Evolutionary conservation across 1,140 invertebrate genomes (phyloP).

Genomic region (Dendroctonus valens): DNA sequence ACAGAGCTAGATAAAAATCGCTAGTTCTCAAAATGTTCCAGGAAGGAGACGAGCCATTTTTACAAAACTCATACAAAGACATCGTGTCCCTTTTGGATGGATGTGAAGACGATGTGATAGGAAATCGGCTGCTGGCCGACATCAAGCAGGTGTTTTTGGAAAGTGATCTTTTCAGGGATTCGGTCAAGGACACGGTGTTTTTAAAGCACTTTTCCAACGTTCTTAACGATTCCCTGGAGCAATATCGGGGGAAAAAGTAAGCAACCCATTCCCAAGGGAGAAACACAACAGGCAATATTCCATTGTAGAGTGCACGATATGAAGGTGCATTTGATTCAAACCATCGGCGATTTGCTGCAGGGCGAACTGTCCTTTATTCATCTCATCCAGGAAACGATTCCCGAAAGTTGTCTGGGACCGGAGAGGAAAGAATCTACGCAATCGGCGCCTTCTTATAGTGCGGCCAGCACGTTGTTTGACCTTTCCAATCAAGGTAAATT

Average conservation of each 20-base stretch:
- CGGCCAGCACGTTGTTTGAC: constrained; percentile 18
- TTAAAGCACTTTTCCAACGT: constrained; percentile 43
- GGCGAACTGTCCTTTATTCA: constrained; percentile 46
- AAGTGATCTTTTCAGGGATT: constrained; percentile 39
- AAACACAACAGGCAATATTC: background rate
- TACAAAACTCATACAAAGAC: constrained; percentile 35
- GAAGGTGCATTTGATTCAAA: constrained; percentile 39
- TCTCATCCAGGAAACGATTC: constrained; percentile 42
- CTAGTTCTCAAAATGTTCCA: too few species aligned
- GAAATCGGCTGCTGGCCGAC: constrained; percentile 34
- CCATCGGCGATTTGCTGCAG: constrained; percentile 40
- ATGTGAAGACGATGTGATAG: constrained; percentile 37
- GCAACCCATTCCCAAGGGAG: constrained; percentile 4
- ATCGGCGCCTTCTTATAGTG: constrained; percentile 10
- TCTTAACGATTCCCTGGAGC: constrained; percentile 40
- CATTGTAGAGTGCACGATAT: constrained; percentile 41
- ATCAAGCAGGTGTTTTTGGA: constrained; percentile 42
- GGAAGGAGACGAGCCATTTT: constrained; percentile 28
- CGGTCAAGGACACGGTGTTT: constrained; percentile 41
- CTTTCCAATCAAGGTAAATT: constrained; percentile 20
- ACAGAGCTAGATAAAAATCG: too few species aligned
- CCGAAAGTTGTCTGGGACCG: constrained; percentile 22
- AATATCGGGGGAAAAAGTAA: constrained; percentile 46
- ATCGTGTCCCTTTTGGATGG: constrained; percentile 38
- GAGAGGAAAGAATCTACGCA: constrained; percentile 22